phyloP scores from a whole-genome alignment of 2,888 invertebrate genomes.

The Sialis fuliginosa region DNA sequence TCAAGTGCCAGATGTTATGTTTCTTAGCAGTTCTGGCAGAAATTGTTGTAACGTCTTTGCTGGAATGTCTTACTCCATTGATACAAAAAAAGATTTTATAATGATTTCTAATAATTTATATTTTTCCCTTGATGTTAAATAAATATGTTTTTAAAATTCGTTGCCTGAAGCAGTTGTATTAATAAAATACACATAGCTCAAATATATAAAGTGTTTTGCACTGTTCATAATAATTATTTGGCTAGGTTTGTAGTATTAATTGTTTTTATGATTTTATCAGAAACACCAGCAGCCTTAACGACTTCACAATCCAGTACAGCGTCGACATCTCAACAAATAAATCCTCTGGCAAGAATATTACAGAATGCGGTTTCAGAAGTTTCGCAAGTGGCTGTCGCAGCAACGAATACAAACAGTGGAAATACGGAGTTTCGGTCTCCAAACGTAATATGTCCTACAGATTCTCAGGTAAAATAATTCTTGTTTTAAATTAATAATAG shows the following conservation, averaged over 20 bases:
- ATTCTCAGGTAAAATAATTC: conserved; percentile 28
- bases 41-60: no score
- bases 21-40: no score
- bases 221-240: no score
- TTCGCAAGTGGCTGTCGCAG: conserved; percentile 10
- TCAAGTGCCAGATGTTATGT: no score
- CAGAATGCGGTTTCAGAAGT: conserved; percentile 11
- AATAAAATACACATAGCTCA: no score
- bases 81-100: no score
- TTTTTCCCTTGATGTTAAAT: no score
- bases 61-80: no score
- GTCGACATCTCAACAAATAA: conserved; percentile 1
- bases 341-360: conserved; percentile 11
- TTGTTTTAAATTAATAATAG: conserved; percentile 5
- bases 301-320: not conserved
- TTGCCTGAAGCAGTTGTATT: no score
- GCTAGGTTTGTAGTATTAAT: no score
- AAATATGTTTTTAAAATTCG: no score
- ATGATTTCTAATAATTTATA: no score
- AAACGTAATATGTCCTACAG: conserved; percentile 76
- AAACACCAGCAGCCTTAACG: not conserved
- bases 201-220: not conserved
- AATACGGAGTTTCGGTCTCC: conserved; percentile 36
- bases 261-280: not conserved
- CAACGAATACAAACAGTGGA: conserved; percentile 4